A percentile compares a stretch with the other conserved stretches of the same genome.
Evolutionary conservation across 2,888 invertebrate genomes (phyloP).

Genomic region (Dasypogon diadema): DNA sequence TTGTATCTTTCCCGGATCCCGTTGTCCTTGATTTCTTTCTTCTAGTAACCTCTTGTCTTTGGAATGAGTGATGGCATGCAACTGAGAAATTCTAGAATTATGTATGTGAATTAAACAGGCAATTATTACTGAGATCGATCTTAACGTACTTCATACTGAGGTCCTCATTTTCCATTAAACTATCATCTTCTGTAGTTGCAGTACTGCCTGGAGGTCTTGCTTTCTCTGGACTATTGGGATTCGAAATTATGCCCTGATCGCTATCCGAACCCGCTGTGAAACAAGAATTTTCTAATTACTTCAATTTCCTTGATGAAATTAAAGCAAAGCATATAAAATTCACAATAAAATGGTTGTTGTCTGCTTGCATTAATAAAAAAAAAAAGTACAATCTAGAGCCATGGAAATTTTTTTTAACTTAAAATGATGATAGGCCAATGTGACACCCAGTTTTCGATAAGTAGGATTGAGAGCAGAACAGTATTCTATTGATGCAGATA

Average conservation of each 20-base stretch:
- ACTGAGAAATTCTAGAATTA: slow-evolving; percentile 70
- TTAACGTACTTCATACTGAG: slow-evolving; percentile 64
- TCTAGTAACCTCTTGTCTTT: slow-evolving; percentile 81
- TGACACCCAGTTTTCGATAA: no score
- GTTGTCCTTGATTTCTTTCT: slow-evolving; percentile 80
- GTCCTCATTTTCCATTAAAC: slow-evolving; percentile 58
- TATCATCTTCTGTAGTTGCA: slow-evolving; percentile 1
- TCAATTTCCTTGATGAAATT: neutral
- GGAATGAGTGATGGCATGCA: slow-evolving; percentile 78
- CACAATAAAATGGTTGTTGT: no score
- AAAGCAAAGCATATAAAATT: neutral
- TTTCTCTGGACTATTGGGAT: slow-evolving; percentile 54
- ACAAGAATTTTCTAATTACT: neutral
- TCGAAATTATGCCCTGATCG: slow-evolving; percentile 54
- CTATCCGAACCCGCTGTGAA: slow-evolving; percentile 55
- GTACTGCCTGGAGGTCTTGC: slow-evolving; percentile 40
- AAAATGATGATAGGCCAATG: no score
- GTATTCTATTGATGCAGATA: no score
- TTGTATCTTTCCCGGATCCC: slow-evolving; percentile 81
- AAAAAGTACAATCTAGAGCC: no score
- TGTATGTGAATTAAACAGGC: no score
- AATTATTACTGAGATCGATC: no score
- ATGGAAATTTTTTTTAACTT: no score
- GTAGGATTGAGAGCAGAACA: no score
- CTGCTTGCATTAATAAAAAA: no score